Percentiles rank a stretch among this genome's conserved stretches.
Evolutionary conservation across 2,113 vertebrate genomes (phyloP).

Genomic region (Physeter macrocephalus): DNA sequence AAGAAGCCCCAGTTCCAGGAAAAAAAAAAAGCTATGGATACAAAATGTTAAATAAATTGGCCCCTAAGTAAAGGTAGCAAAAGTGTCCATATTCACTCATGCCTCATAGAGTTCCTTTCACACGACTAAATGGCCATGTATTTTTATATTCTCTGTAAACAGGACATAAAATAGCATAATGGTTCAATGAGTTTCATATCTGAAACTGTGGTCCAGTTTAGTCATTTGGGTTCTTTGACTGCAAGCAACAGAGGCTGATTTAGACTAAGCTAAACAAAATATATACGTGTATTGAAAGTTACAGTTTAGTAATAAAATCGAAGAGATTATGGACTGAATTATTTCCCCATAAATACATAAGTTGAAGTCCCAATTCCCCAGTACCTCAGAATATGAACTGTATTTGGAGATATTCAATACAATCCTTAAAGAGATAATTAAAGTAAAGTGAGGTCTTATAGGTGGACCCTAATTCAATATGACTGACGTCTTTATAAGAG

Average conservation of each 20-base stretch:
- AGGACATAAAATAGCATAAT: background rate
- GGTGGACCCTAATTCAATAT: background rate
- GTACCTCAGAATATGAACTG: background rate
- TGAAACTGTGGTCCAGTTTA: background rate
- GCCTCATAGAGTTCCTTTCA: background rate
- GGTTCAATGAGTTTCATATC: background rate
- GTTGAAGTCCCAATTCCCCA: background rate
- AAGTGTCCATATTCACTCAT: background rate
- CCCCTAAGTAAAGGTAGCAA: constrained; percentile 3
- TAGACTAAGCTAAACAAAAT: background rate
- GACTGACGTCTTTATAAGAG: background rate
- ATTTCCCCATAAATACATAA: background rate
- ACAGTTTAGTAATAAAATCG: background rate
- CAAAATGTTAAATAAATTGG: background rate
- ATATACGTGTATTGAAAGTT: background rate
- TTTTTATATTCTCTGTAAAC: constrained; percentile 31
- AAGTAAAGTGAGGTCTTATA: background rate
- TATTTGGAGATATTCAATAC: background rate
- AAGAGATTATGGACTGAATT: background rate
- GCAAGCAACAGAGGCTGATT: background rate
- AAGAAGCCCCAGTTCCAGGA: background rate
- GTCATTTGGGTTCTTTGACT: background rate
- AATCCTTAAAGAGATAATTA: background rate
- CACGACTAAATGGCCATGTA: background rate
- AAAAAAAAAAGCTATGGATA: background rate